Base-by-base conservation (phyloP, 1,140 invertebrate species). In the Ladona fulva region DNA sequence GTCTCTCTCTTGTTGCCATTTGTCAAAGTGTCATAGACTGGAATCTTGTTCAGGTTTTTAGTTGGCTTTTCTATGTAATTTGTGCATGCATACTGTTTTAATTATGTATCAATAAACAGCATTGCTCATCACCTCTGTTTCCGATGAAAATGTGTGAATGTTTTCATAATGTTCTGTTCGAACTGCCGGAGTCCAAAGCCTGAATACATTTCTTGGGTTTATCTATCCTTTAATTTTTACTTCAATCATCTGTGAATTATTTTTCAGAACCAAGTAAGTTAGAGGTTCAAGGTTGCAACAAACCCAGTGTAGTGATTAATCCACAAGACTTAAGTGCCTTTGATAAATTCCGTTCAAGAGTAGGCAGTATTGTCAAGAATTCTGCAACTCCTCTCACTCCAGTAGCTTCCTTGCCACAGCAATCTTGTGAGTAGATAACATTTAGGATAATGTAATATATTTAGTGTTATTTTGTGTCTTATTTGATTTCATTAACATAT, bases 361-460 rank as follows among this genome's bases (percentile, higher is more conserved):
- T 91, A 76, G 89, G 89, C 24, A 91, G 87, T 82, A 91, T 92
- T 81, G 90, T 92, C 6, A 85, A 87, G 73, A 88, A 86, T 78
- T 87, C 88, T 1, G 84, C 85, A 3, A 82, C 84, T 24, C 79
- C 84, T 77, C 81, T 83, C 37, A 81, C 77, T 74, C 80, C 81
- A 24, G 75, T 74, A 3, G 29, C 80, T 19, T 24, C 80, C 5
- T 66, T 82, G 25, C 82, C 81, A 42, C 81, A 82, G 66, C 81
- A 82, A 73, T 77, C 80, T 52, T 82, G 82, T 83, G 80, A 80
- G 80, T 82, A 66, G 19, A 77, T 78, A 12, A 19, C 8, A n/a
- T 37, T 8, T 37, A 37, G 29, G 8, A 37, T 37, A 5, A 37
- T 37, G 1, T 75, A 42, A 8, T 19, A n/a, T 1, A 25, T 6